These are phyloP conservation scores for Octodon degus DNA, from an alignment of 2,113 vertebrate genomes.

Conservation along the genomic window DNA sequence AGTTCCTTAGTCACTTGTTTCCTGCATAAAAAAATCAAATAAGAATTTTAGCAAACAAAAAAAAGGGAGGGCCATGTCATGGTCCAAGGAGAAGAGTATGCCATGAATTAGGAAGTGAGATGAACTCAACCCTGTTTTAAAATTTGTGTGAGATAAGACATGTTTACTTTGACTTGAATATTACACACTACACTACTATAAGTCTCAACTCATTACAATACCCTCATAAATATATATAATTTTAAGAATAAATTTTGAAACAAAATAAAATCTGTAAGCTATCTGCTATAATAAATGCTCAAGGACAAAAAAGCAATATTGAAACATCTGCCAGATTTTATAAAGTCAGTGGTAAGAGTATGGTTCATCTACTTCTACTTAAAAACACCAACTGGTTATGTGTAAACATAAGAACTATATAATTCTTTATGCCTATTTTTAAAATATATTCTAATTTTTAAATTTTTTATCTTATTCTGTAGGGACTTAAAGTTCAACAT, in stretches of 20 bases:
- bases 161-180: not conserved
- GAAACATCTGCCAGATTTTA: slow-evolving; percentile 9
- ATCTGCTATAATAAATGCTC: not conserved
- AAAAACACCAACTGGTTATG: not conserved
- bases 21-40: slow-evolving; percentile 51
- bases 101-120: not conserved
- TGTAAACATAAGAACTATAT: too few relatives aligned
- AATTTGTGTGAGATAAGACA: not conserved
- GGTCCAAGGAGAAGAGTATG: not conserved
- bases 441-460: too few relatives aligned
- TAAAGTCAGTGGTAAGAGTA: not conserved
- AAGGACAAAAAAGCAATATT: slow-evolving; percentile 13
- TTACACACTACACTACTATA: not conserved
- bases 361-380: not conserved
- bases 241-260: not conserved
- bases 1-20: not conserved
- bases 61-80: not conserved
- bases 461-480: too few relatives aligned
- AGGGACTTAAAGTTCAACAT: too few relatives aligned
- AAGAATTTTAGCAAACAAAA: slow-evolving; percentile 53
- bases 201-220: not conserved
- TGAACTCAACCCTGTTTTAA: not conserved
- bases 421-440: too few relatives aligned
- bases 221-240: not conserved
- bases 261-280: not conserved